phyloP scores from a whole-genome alignment of 2,797 vertebrate species.

The Nannoperca australis region DNA sequence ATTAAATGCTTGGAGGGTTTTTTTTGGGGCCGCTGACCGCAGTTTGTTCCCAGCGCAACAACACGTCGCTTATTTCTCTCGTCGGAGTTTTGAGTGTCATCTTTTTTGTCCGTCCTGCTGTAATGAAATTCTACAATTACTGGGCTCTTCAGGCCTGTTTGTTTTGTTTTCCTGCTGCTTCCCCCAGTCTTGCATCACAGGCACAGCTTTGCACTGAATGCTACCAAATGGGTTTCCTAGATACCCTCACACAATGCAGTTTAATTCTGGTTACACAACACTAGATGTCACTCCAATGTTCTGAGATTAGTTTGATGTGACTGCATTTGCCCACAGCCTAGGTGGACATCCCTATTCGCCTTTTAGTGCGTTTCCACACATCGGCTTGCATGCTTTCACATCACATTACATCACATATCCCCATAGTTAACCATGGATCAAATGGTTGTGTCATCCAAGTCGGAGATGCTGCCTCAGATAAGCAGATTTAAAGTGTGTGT shows the following conservation, averaged over 20 bases:
- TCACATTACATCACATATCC: slow-evolving; percentile 66
- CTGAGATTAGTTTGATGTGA: slow-evolving; percentile 71
- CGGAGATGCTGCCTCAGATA: slow-evolving; percentile 70
- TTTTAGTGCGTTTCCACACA: slow-evolving; percentile 65
- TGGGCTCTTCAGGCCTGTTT: slow-evolving; percentile 33
- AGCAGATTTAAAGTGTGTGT: slow-evolving; percentile 76
- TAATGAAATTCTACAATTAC: slow-evolving; percentile 61
- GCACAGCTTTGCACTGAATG: slow-evolving; percentile 40
- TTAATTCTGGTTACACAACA: slow-evolving; percentile 78
- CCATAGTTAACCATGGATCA: slow-evolving; percentile 71
- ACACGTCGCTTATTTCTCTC: slow-evolving; percentile 22
- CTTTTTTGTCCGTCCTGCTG: slow-evolving; percentile 35
- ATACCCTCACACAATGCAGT: slow-evolving; percentile 56
- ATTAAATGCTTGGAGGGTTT: slow-evolving; percentile 68
- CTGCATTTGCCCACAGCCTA: slow-evolving; percentile 63
- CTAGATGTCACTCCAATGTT: slow-evolving; percentile 76
- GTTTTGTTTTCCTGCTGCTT: slow-evolving; percentile 18
- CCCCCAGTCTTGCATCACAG: slow-evolving; percentile 56
- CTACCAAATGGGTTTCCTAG: slow-evolving; percentile 64
- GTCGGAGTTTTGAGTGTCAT: slow-evolving; percentile 37
- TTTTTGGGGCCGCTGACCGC: slow-evolving; percentile 4
- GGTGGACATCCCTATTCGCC: slow-evolving; percentile 67
- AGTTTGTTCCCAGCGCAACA: slow-evolving; percentile 48
- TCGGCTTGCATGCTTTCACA: slow-evolving; percentile 61
- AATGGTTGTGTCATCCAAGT: slow-evolving; percentile 69